Percentiles rank a stretch among this genome's conserved stretches.
These are phyloP conservation scores for Apis cerana DNA, from an alignment of 1,140 invertebrate species.

Conservation along the genomic window DNA sequence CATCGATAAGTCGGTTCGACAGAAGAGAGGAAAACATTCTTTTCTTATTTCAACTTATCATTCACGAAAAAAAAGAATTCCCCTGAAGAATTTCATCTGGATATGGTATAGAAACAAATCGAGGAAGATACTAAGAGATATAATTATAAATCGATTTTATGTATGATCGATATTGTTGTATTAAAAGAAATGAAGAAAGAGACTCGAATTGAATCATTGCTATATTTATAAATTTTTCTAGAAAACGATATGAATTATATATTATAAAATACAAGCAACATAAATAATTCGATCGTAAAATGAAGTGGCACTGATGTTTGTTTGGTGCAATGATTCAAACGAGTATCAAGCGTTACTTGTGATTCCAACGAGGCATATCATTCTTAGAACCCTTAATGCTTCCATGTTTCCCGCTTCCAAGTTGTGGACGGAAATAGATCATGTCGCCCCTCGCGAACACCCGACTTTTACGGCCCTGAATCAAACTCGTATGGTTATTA, in stretches of 20 bases:
- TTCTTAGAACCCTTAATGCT: background rate
- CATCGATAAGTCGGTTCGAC: constrained; percentile 67
- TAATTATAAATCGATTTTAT: no score
- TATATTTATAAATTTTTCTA: background rate
- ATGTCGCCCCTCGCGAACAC: background rate
- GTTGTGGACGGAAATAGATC: constrained; percentile 55
- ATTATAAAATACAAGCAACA: background rate
- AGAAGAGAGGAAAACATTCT: constrained; percentile 17
- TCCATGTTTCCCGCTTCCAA: background rate
- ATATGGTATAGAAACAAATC: background rate
- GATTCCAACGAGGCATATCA: background rate
- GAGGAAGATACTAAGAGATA: background rate
- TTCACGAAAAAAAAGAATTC: background rate
- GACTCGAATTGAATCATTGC: background rate
- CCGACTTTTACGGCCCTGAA: constrained; percentile 54
- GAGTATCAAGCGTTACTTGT: background rate
- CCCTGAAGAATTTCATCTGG: background rate
- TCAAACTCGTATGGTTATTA: constrained; percentile 52
- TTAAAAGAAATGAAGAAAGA: background rate
- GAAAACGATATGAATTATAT: background rate
- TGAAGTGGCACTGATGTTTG: background rate
- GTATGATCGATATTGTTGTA: no score
- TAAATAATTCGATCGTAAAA: background rate
- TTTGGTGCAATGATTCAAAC: background rate
- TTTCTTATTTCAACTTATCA: background rate